Conservation (phyloP, 2,888 invertebrate genomes). For the Vannuccia rotundouncinata region DNA sequence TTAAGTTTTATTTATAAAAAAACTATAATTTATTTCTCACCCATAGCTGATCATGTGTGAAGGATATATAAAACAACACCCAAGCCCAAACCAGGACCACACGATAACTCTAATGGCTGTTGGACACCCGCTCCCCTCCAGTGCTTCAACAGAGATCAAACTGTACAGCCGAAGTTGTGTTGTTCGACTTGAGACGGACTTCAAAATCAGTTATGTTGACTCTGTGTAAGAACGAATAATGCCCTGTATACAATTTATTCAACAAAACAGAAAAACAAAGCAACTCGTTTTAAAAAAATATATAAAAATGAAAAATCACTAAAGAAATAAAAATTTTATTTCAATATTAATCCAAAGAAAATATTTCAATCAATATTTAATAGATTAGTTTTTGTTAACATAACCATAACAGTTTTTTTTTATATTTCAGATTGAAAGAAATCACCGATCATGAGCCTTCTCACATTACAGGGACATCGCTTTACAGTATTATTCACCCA, state of each 20-base stretch:
- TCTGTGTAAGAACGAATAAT: neutral
- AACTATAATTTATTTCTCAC: no score
- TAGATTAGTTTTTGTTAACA: no score
- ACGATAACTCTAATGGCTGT: neutral
- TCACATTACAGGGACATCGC: neutral
- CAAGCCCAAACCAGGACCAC: neutral
- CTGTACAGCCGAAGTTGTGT: neutral
- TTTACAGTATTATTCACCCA: neutral
- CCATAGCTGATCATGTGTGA: neutral
- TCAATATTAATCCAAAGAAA: no score
- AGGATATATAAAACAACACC: neutral
- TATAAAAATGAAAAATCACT: no score
- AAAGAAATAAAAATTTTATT: no score
- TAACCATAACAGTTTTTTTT: no score
- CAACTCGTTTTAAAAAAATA: no score
- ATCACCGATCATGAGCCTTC: neutral
- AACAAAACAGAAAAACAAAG: no score
- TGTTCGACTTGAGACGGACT: neutral
- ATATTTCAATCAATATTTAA: no score
- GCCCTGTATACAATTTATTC: no score
- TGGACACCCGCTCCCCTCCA: neutral
- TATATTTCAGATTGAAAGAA: no score
- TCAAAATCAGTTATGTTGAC: neutral
- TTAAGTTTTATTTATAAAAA: no score
- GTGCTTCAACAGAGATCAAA: neutral